phyloP scores from a whole-genome alignment of 2,113 vertebrate species.

The Notothenia coriiceps region DNA sequence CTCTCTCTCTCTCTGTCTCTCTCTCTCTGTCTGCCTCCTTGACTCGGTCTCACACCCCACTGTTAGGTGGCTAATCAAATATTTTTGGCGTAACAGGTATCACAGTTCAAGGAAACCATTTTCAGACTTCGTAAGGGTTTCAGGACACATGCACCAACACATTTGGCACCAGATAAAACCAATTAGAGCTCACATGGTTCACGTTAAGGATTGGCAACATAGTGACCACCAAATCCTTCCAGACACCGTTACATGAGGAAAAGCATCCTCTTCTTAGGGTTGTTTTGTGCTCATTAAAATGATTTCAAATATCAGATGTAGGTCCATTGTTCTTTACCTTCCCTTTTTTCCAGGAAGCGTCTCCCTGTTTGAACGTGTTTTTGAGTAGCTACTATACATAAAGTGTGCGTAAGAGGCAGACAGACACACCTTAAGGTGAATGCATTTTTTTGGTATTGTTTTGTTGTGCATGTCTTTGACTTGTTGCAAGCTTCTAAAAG shows the following conservation, averaged over 20 bases:
- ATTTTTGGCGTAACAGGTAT: background rate
- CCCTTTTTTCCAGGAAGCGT: conserved; percentile 25
- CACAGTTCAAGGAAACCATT: background rate
- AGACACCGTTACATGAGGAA: fast-evolving
- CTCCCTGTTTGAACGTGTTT: conserved; percentile 48
- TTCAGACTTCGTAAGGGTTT: background rate
- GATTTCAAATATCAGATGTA: background rate
- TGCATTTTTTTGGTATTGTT: background rate
- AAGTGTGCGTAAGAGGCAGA: conserved; percentile 1
- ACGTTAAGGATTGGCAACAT: background rate
- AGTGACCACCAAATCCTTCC: background rate
- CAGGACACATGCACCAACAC: background rate
- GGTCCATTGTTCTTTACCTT: background rate
- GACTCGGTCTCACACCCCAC: background rate
- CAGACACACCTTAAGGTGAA: conserved; percentile 70
- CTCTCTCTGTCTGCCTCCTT: background rate
- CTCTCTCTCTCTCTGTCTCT: conserved; percentile 16
- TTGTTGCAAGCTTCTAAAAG: background rate
- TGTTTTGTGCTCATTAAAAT: background rate
- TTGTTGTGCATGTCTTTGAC: background rate
- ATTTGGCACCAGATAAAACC: background rate
- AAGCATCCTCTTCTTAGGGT: fast-evolving
- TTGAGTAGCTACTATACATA: background rate
- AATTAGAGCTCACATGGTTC: background rate
- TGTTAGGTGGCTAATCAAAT: conserved; percentile 1